Evolutionary conservation across 2,888 invertebrate genomes (phyloP).

Genomic region (Halictus ligatus): DNA sequence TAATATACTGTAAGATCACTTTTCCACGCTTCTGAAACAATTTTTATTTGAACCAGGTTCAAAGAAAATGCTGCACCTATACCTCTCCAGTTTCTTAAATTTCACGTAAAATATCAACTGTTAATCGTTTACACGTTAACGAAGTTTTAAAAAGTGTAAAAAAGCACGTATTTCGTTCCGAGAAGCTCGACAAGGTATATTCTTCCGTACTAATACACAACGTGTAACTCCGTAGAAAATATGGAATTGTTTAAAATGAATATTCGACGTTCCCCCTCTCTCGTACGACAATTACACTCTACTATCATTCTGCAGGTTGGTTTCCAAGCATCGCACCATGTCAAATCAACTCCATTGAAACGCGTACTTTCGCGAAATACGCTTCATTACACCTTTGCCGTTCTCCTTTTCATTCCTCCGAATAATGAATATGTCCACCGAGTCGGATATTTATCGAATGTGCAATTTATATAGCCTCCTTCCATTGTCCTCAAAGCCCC

Average conservation of each 20-base stretch:
- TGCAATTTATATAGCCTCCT: not conserved
- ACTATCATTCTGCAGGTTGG: not conserved
- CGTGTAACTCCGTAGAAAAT: not conserved
- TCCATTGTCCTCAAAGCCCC: not conserved
- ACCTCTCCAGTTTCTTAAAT: not conserved
- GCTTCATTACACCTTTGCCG: slow-evolving; percentile 3
- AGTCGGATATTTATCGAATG: not conserved
- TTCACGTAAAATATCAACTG: too few species aligned
- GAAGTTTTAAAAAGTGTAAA: too few species aligned
- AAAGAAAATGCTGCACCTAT: too few species aligned
- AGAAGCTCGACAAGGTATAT: not conserved
- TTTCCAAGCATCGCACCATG: not conserved
- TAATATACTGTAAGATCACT: too few species aligned
- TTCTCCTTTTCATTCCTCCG: slow-evolving; percentile 13
- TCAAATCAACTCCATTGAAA: slow-evolving; percentile 14
- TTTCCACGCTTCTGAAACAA: too few species aligned
- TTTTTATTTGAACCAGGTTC: not conserved
- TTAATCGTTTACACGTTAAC: too few species aligned
- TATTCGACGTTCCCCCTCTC: not conserved
- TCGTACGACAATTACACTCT: not conserved
- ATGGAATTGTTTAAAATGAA: not conserved
- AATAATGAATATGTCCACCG: not conserved
- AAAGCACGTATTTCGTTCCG: not conserved
- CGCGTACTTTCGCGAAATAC: slow-evolving; percentile 6
- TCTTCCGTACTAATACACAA: rapidly evolving